A percentile compares a stretch with the other conserved stretches of the same genome.
Conservation (phyloP, 2,888 invertebrate species). For the Nomada flava region DNA sequence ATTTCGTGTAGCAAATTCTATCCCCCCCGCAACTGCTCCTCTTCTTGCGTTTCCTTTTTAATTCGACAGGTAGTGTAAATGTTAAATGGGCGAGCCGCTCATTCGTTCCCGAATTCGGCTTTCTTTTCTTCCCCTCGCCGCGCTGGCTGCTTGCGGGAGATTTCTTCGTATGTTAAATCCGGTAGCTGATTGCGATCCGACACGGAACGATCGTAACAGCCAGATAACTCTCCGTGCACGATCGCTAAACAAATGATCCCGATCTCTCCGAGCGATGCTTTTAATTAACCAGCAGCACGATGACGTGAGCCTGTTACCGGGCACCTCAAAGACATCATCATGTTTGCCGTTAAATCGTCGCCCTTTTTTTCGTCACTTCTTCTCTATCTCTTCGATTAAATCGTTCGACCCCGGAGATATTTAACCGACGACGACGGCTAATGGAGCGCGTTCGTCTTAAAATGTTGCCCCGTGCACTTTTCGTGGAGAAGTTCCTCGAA, state of each 20-base stretch:
- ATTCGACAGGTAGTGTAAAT: too few species aligned
- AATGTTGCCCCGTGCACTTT: constrained; percentile 3
- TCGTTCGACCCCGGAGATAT: constrained; percentile 9
- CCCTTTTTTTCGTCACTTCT: constrained; percentile 28
- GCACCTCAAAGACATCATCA: constrained; percentile 40
- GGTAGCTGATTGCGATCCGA: constrained; percentile 80
- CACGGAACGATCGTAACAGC: constrained; percentile 76
- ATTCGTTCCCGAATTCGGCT: constrained; percentile 17
- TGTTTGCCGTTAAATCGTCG: constrained; percentile 51
- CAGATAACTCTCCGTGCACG: constrained; percentile 77
- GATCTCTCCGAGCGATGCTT: constrained; percentile 74
- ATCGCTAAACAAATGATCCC: constrained; percentile 78
- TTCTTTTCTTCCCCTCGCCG: constrained; percentile 7
- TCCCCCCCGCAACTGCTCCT: too few species aligned
- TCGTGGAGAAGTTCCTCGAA: neutral
- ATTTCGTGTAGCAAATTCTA: neutral
- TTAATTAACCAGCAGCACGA: constrained; percentile 66
- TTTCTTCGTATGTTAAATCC: constrained; percentile 75
- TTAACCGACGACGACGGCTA: neutral
- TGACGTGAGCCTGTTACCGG: constrained; percentile 56
- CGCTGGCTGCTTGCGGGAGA: constrained; percentile 35
- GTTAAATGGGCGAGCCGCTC: constrained; percentile 1
- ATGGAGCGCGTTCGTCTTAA: neutral
- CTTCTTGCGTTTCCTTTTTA: too few species aligned
- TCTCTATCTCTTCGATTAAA: constrained; percentile 18